Percentiles rank a stretch among this genome's conserved stretches.
Conservation (phyloP, 2,888 invertebrate species). For the Caenorhabditis plicata region DNA sequence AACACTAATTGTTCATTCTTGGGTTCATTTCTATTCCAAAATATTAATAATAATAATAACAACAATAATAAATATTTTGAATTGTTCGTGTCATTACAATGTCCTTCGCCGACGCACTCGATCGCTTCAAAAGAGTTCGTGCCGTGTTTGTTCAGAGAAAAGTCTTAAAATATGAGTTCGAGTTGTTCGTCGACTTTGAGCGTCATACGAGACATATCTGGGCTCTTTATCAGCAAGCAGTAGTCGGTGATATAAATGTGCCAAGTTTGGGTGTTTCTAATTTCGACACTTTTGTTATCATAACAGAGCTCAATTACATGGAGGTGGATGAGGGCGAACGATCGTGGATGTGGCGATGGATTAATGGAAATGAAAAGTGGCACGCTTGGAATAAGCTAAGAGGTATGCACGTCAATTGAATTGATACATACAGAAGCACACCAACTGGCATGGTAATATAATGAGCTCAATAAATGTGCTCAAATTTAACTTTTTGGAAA, state of each 20-base stretch:
- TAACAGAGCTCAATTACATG: slow-evolving; percentile 49
- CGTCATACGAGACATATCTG: slow-evolving; percentile 43
- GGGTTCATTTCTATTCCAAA: slow-evolving; percentile 1
- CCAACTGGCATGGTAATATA: too few species aligned
- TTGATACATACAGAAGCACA: too few species aligned
- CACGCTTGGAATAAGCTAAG: slow-evolving; percentile 52
- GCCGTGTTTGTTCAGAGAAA: slow-evolving; percentile 38
- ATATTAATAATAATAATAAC: slow-evolving; percentile 12
- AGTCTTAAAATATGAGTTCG: slow-evolving; percentile 43
- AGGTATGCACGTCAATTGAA: too few species aligned
- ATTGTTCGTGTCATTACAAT: neutral
- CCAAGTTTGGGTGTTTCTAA: slow-evolving; percentile 33
- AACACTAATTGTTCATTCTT: too few species aligned
- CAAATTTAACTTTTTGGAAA: too few species aligned
- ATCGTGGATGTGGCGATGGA: slow-evolving; percentile 59
- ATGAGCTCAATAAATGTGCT: too few species aligned
- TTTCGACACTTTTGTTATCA: neutral
- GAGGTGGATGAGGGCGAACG: slow-evolving; percentile 50
- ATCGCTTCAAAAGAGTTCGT: slow-evolving; percentile 34
- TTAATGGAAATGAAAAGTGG: slow-evolving; percentile 54
- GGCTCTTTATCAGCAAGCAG: slow-evolving; percentile 51
- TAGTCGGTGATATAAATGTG: slow-evolving; percentile 49
- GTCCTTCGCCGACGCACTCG: slow-evolving; percentile 14
- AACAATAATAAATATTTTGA: slow-evolving; percentile 2
- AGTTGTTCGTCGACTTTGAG: slow-evolving; percentile 46